Evolutionary conservation across 2,113 vertebrate species (phyloP), one percentile per base, ranked within the genome.

Genomic region (Ophthalmolycus amberensis): DNA sequence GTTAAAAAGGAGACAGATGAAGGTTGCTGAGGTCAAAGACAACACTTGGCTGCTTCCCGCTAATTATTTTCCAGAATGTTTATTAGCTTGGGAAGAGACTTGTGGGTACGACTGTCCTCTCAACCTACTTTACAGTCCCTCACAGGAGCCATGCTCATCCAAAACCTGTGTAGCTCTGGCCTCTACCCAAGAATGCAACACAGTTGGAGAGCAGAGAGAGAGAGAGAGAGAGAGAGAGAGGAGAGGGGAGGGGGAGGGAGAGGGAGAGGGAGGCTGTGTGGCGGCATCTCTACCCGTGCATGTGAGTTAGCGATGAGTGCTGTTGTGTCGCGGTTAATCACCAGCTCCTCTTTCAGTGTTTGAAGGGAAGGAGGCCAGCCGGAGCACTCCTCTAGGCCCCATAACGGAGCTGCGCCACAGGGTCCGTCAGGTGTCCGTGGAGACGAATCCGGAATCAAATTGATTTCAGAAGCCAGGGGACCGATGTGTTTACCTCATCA

Each of bases 381-480:
- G 0, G 32, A 71, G 63, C 16, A 6, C 46, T 77, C 70, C 69
- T 70, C 75, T 32, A 77, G 69, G 81, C 77, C 66, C 83, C 65
- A 20, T 52, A 56, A 83, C 44, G 25, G 75, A 85, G 78, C 88
- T 15, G 66, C 77, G 63, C 82, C 82, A 18, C 80, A 38, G 82
- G 87, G 62, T 82, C 86, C 18, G 22, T 83, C 87, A 84, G 82
- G 82, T 73, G 73, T 84, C 82, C 64, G 76, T n/a, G 40, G 79
- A 81, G 85, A 83, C 75, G 60, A 85, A 85, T 78, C 72, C 82
- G 76, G 40, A 83, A 79, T 85, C 69, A 80, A 92, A 88, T 92
- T 90, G 90, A 92, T 94, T 93, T 90, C 73, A 82, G 85, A 89
- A 85, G 80, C 83, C 86, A 70, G 64, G 90, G 84, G 90, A 88